Percentiles rank a stretch among this genome's conserved stretches.
phyloP scores from a whole-genome alignment of 2,888 invertebrate species.

The Diploptera punctata region DNA sequence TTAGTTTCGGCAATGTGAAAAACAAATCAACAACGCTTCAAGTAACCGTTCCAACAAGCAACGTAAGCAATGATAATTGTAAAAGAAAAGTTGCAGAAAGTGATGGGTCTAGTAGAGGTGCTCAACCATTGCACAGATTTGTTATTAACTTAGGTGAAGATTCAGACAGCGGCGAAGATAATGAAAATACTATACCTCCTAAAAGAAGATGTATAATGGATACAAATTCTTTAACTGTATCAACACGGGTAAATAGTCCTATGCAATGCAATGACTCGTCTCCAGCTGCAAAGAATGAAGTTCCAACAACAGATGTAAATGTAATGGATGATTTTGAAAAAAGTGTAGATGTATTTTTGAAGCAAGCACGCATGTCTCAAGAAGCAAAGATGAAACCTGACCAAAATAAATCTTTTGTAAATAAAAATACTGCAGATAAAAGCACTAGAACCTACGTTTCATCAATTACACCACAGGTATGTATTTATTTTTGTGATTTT shows the following conservation, averaged over 20 bases:
- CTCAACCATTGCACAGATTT: neutral
- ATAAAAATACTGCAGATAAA: neutral
- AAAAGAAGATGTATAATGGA: constrained; percentile 27
- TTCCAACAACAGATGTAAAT: too few species aligned
- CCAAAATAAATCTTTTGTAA: constrained; percentile 31
- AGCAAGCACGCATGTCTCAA: constrained; percentile 47
- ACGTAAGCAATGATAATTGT: neutral
- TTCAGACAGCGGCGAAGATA: constrained; percentile 29
- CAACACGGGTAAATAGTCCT: too few species aligned
- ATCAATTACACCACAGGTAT: constrained; percentile 45
- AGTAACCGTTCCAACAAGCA: constrained; percentile 14
- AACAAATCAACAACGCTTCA: constrained; percentile 1
- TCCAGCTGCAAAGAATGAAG: too few species aligned
- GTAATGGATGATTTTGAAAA: constrained; percentile 55
- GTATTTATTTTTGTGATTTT: too few species aligned
- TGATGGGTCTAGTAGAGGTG: neutral
- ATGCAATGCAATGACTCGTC: too few species aligned
- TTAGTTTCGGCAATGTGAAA: neutral
- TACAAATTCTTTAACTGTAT: neutral
- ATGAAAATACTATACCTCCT: neutral
- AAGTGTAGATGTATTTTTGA: constrained; percentile 52
- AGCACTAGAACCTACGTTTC: neutral
- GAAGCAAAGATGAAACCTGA: constrained; percentile 21
- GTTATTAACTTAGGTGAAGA: constrained; percentile 26
- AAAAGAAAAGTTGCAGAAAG: constrained; percentile 22